Conservation (phyloP, 2,888 invertebrate genomes). For the Acleris holmiana region DNA sequence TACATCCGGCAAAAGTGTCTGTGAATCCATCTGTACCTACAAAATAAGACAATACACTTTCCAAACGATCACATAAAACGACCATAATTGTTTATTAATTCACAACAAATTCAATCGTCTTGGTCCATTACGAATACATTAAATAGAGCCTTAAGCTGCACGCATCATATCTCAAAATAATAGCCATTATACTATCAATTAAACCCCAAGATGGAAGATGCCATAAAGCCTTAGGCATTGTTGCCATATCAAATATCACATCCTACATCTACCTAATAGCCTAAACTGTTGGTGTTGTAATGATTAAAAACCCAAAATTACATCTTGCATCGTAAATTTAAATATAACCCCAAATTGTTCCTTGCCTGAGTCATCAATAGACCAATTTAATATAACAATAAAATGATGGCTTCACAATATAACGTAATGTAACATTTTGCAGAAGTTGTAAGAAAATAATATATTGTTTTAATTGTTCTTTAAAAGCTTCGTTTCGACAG, state of each 20-base stretch:
- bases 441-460: constrained; percentile 8
- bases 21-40: no score
- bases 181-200: constrained; percentile 27
- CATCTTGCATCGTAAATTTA: constrained; percentile 36
- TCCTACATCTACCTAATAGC: constrained; percentile 40
- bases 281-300: constrained; percentile 48
- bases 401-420: constrained; percentile 7
- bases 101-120: constrained; percentile 19
- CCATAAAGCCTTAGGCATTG: constrained; percentile 31
- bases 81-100: not conserved
- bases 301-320: constrained; percentile 43
- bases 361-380: constrained; percentile 12
- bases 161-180: constrained; percentile 28
- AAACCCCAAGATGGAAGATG: constrained; percentile 14
- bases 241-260: constrained; percentile 45
- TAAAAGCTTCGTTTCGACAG: not conserved
- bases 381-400: constrained; percentile 22
- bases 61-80: no score
- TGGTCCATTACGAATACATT: constrained; percentile 20
- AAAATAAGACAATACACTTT: no score
- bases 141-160: constrained; percentile 15
- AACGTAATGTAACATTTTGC: constrained; percentile 6
- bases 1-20: no score
- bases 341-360: constrained; percentile 10
- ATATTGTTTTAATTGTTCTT: constrained; percentile 19